These are phyloP conservation scores for Candoia aspera DNA, from an alignment of 2,113 vertebrate species.

Conservation along the genomic window DNA sequence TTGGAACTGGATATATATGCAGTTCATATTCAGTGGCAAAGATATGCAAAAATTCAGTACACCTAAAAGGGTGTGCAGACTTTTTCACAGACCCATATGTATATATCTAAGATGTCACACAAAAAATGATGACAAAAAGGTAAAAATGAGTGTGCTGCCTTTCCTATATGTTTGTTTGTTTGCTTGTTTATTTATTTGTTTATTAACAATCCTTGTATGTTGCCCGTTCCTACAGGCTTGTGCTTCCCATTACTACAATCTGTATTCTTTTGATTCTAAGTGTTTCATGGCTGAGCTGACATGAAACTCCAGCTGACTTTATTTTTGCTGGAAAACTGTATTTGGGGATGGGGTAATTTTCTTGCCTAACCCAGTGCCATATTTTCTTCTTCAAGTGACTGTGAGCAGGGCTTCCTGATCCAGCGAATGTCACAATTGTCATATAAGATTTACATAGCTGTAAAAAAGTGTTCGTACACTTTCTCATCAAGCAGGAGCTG, in stretches of 20 bases:
- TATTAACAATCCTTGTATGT: neutral
- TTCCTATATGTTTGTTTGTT: neutral
- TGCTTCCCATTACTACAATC: neutral
- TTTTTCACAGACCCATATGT: neutral
- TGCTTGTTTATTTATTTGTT: neutral
- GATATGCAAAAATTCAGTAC: neutral
- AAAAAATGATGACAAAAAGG: neutral
- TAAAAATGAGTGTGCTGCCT: neutral
- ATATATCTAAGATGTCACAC: neutral
- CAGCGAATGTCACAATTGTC: neutral
- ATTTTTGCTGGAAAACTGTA: neutral
- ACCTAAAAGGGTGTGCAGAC: neutral
- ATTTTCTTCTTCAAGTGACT: neutral
- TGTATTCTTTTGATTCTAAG: neutral
- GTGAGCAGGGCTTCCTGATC: neutral
- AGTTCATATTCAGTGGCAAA: neutral
- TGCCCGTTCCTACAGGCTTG: neutral
- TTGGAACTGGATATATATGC: neutral
- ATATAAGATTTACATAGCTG: neutral
- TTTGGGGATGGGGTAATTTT: neutral
- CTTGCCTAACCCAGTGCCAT: neutral
- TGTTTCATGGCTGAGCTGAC: neutral
- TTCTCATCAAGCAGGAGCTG: neutral
- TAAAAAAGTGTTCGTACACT: neutral
- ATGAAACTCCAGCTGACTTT: too few relatives aligned